A percentile compares a stretch with the other conserved stretches of the same genome.
phyloP scores from a whole-genome alignment of 2,888 invertebrate species.

The Torymus texanus region DNA sequence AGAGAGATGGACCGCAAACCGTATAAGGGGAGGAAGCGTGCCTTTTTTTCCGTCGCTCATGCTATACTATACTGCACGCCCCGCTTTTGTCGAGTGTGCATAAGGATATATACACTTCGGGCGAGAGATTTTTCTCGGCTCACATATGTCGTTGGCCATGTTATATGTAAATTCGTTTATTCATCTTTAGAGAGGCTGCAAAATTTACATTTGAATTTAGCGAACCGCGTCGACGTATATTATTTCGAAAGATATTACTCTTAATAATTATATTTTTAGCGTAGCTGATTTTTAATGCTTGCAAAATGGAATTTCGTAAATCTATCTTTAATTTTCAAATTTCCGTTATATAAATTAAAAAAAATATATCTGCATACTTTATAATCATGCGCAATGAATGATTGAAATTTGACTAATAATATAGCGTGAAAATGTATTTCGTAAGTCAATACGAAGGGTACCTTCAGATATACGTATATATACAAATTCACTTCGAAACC shows the following conservation, averaged over 20 bases:
- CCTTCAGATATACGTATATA: no score
- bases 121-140: constrained; percentile 28
- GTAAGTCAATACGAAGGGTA: no score
- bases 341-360: no score
- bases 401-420: no score
- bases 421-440: no score
- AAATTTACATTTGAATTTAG: constrained; percentile 38
- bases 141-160: constrained; percentile 30
- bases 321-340: not conserved
- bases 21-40: not conserved
- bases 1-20: not conserved
- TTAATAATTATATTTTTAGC: not conserved
- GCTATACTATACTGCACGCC: constrained; percentile 1
- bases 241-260: not conserved
- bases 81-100: constrained; percentile 16
- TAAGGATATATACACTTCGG: constrained; percentile 8
- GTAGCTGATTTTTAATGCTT: not conserved
- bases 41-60: constrained; percentile 14
- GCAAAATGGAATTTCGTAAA: not conserved
- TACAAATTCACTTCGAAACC: no score
- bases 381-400: no score
- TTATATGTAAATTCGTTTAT: constrained; percentile 44
- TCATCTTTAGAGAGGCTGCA: not conserved
- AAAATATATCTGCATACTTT: no score
- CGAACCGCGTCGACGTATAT: not conserved